phyloP scores from a whole-genome alignment of 2,797 vertebrate genomes.

The Malacoraja senta region DNA sequence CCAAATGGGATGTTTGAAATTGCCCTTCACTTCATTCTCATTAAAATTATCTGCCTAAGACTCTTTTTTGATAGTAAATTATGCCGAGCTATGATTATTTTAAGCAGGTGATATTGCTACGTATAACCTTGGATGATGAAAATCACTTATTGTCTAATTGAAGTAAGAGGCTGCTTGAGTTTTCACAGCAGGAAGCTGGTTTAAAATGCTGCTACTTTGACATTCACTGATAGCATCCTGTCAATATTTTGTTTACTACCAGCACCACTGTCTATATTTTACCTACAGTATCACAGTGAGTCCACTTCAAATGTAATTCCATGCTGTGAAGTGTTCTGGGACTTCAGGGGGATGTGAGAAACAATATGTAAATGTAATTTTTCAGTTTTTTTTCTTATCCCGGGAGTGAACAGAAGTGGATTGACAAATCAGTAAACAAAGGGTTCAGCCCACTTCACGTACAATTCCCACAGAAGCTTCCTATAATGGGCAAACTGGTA shows the following conservation, averaged over 20 bases:
- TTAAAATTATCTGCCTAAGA: neutral
- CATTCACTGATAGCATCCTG: neutral
- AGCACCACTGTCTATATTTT: neutral
- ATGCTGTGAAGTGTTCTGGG: neutral
- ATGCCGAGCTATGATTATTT: neutral
- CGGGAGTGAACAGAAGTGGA: neutral
- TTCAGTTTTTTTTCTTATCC: neutral
- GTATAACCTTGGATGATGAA: neutral
- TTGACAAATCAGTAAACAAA: neutral
- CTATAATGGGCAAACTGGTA: neutral
- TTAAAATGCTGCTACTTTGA: neutral
- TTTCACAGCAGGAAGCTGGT: neutral
- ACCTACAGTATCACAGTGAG: neutral
- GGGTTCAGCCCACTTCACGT: neutral
- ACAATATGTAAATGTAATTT: neutral
- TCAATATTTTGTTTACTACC: neutral
- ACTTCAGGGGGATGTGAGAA: neutral
- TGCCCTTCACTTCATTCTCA: neutral
- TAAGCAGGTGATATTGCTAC: neutral
- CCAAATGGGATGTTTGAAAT: constrained; percentile 20
- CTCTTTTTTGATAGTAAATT: neutral
- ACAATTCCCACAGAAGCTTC: neutral
- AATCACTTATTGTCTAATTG: neutral
- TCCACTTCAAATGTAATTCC: neutral
- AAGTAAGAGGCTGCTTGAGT: neutral